Evolutionary conservation across 2,888 invertebrate genomes (phyloP), one percentile per base, ranked within the genome.

Genomic region (Plebejus melissa): DNA sequence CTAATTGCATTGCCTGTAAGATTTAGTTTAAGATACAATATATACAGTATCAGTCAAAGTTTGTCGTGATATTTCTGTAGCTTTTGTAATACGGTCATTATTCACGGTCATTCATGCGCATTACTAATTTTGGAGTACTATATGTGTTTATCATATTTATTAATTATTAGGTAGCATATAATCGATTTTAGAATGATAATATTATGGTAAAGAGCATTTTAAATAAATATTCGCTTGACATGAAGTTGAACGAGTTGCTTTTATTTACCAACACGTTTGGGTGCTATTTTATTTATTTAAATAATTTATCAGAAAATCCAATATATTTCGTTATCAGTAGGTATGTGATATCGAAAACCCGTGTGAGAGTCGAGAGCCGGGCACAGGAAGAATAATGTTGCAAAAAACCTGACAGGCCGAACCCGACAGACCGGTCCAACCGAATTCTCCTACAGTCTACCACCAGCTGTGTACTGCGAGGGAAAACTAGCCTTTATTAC

Each of bases 371-470:
- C 78, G 79, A 36, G 78, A 80, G 79, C 76, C 72, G 78, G 81
- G 76, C 82, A 65, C 65, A 82, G 82, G 82, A 83, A 82, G 82
- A 81, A 79, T 79, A 79, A 78, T 80, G 79, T 81, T 82, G 82
- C 82, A 82, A 83, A 83, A 83, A 83, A 82, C 78, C 80, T 77
- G 77, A 76, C 79, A 75, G 78, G 77, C 80, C 77, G 79, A 81
- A 80, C 80, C 79, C 38, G 80, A 78, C 76, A 77, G 80, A 83
- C 83, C 83, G 82, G 83, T 83, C 81, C 76, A 77, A 79, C 83
- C 82, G 80, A 83, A 83, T 81, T 80, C 77, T 77, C 76, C 76
- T 79, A 79, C 76, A 77, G 28, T 57, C 60, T 28, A 65, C 65
- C 65, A 60, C 54, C 58, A n/a, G 58, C 36, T 69, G 13, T 74